These are phyloP conservation scores for Rafetus swinhoei DNA, from an alignment of 2,113 vertebrate genomes.

Conservation along the genomic window DNA sequence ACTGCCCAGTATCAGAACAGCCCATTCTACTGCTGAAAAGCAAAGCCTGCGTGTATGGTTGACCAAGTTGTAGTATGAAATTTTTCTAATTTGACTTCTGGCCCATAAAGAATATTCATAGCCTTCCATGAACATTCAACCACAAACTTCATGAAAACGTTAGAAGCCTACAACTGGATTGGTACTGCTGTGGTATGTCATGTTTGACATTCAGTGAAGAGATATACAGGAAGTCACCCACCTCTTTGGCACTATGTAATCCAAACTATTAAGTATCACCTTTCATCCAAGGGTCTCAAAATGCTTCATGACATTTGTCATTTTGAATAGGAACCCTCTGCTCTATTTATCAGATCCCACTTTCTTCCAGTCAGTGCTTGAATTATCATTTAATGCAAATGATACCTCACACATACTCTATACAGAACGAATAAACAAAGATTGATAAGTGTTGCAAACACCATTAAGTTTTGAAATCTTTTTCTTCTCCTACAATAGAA, in stretches of 20 bases:
- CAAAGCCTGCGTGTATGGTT: neutral
- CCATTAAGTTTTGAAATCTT: neutral
- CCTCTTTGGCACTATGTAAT: neutral
- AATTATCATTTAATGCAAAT: neutral
- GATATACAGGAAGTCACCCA: neutral
- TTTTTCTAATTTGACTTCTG: neutral
- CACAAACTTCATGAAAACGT: neutral
- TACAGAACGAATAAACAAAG: constrained; percentile 4
- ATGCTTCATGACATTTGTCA: neutral
- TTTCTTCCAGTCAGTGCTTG: neutral
- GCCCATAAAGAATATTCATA: neutral
- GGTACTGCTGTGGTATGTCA: accelerated
- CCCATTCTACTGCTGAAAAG: neutral
- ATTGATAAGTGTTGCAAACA: neutral
- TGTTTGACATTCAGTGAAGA: neutral
- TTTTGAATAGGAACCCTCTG: neutral
- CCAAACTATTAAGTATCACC: neutral
- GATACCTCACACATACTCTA: neutral
- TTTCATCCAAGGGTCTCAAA: neutral
- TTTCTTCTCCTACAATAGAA: neutral
- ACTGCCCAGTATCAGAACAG: accelerated
- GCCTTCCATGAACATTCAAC: neutral
- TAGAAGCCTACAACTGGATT: neutral
- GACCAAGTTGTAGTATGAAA: accelerated
- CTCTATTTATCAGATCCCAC: neutral